Base-by-base conservation (phyloP, 2,888 invertebrate genomes). In the Volucella inanis region DNA sequence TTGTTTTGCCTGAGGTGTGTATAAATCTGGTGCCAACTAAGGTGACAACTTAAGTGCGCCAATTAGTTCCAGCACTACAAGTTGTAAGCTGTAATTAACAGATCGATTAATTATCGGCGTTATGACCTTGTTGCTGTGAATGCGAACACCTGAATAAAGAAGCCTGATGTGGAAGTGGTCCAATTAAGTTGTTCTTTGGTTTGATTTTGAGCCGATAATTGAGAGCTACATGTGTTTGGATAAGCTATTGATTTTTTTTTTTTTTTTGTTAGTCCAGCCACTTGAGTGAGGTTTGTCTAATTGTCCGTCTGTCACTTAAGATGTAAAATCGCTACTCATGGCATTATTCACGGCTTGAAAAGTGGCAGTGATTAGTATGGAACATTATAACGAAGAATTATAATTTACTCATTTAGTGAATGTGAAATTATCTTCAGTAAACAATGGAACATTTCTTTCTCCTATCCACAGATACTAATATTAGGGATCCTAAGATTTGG, bases 11-110 rank as follows among this genome's bases (percentile, higher is more conserved):
- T 38, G 71, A 65, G 82, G 65, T 62, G 72, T 18, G 31, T 41
- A 47, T 43, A 38, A 12, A 39, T 6, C 65, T 41, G 49, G 39
- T 43, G 52, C 52, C 55, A 38, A 59, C 64, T 41, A 6, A 75
- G 65, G 64, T 75, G 80, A 80, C 84, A 76, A 65, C 54, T 61
- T 76, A 65, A 72, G 70, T 49, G 75, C 14, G 49, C 59, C 74
- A 70, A 70, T 84, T 79, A 79, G 71, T 75, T 50, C 74, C 79
- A 57, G n/a, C 57, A 41, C 84, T 70, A 49, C 65, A 50, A 55
- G 76, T 71, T 50, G 15, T 62, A 57, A 57, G 78, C 49, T 65
- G 75, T 76, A 79, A 84, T 84, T 80, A 80, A 84, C 67, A 59
- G 75, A 47, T 18, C 70, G 67, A 80, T 80, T 80, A 80, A 80